A percentile compares a stretch with the other conserved stretches of the same genome.
Evolutionary conservation across 2,797 vertebrate species (phyloP).

Genomic region (Pseudomugil tenellus): DNA sequence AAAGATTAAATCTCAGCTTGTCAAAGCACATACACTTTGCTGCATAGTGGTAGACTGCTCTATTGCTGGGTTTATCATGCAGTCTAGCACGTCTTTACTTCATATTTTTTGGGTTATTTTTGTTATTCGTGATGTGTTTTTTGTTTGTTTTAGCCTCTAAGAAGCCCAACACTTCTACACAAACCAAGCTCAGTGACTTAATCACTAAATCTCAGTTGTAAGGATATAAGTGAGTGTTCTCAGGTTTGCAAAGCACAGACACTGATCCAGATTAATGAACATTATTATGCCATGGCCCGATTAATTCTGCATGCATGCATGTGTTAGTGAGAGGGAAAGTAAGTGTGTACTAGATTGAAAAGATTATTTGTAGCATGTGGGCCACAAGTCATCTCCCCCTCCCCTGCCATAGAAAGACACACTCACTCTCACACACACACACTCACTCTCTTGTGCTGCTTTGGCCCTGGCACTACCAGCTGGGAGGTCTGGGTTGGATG

Average conservation of each 20-base stretch:
- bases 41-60: neutral
- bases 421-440: constrained; percentile 39
- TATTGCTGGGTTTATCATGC: constrained; percentile 10
- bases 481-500: constrained; percentile 57
- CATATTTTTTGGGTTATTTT: too few species aligned
- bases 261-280: constrained; percentile 60
- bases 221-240: constrained; percentile 54
- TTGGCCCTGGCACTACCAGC: constrained; percentile 65
- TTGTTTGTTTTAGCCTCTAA: neutral
- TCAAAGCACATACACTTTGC: constrained; percentile 19
- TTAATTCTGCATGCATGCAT: constrained; percentile 39
- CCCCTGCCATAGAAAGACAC: constrained; percentile 16
- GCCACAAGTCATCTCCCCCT: constrained; percentile 46
- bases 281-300: constrained; percentile 60
- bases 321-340: constrained; percentile 20
- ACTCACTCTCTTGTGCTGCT: constrained; percentile 55
- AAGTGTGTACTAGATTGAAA: constrained; percentile 44
- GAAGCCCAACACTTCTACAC: constrained; percentile 20
- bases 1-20: constrained; percentile 38
- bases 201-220: constrained; percentile 55
- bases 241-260: constrained; percentile 41
- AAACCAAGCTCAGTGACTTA: constrained; percentile 28
- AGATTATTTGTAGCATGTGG: constrained; percentile 68
- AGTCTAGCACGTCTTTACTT: neutral
- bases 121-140: neutral